Conservation (phyloP, 1,140 invertebrate genomes). For the Agraylea sexmaculata region DNA sequence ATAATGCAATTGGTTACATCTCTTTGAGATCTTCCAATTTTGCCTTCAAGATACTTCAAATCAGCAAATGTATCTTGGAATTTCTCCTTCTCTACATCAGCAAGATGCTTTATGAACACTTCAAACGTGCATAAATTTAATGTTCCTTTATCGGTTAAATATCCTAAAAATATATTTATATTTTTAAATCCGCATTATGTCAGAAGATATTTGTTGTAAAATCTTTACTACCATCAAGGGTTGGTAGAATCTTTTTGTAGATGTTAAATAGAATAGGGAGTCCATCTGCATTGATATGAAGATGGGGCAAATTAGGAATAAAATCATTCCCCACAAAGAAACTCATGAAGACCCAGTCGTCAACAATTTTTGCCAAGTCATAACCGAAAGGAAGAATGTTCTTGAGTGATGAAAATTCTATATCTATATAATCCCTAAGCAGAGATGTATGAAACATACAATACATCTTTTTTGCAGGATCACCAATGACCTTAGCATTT, state of each 20-base stretch:
- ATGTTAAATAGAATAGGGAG: constrained; percentile 75
- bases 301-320: constrained; percentile 85
- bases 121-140: constrained; percentile 80
- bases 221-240: constrained; percentile 58
- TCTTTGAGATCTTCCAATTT: constrained; percentile 47
- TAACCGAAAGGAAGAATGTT: constrained; percentile 56
- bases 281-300: constrained; percentile 86
- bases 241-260: constrained; percentile 79
- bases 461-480: constrained; percentile 85
- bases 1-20: constrained; percentile 11
- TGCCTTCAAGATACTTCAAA: constrained; percentile 72
- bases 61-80: constrained; percentile 79
- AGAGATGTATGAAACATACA: constrained; percentile 85
- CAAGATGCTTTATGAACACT: constrained; percentile 68
- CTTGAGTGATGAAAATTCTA: constrained; percentile 77
- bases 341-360: constrained; percentile 82
- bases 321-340: constrained; percentile 97
- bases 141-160: constrained; percentile 83
- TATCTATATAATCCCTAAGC: constrained; percentile 83
- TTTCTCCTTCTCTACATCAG: constrained; percentile 68
- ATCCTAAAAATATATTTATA: constrained; percentile 46
- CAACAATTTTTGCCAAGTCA: constrained; percentile 67
- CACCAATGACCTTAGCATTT: constrained; percentile 44
- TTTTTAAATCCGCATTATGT: constrained; percentile 2
- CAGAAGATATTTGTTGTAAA: too few relatives aligned